phyloP scores from a whole-genome alignment of 2,797 vertebrate species.

The Phataginus tricuspis region DNA sequence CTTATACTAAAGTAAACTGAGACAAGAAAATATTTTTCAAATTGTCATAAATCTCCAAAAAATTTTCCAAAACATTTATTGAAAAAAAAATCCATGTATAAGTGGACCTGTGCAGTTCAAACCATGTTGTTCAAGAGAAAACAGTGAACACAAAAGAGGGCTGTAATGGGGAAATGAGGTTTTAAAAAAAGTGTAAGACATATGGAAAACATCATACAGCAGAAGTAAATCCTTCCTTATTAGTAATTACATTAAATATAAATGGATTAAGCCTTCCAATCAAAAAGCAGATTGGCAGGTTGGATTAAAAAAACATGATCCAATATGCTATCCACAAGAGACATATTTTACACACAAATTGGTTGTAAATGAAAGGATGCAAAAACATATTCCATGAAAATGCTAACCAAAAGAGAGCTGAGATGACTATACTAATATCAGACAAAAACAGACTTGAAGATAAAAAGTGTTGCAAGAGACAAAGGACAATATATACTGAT shows the following conservation, averaged over 20 bases:
- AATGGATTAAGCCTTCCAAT: slow-evolving; percentile 27
- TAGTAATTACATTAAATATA: slow-evolving; percentile 17
- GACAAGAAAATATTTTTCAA: too few relatives aligned
- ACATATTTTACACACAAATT: not conserved
- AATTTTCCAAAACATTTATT: too few relatives aligned
- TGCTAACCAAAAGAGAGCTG: slow-evolving; percentile 4
- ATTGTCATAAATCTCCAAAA: too few relatives aligned
- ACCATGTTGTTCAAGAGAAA: too few relatives aligned
- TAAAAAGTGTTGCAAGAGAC: slow-evolving; percentile 41
- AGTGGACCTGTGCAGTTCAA: too few relatives aligned
- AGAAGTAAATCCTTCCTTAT: slow-evolving; percentile 6
- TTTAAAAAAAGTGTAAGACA: not conserved
- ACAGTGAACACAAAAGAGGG: not conserved
- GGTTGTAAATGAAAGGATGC: not conserved
- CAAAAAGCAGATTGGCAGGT: not conserved
- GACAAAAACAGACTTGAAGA: slow-evolving; percentile 18
- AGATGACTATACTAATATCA: not conserved
- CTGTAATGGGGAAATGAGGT: not conserved
- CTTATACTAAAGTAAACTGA: too few relatives aligned
- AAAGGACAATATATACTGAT: not conserved
- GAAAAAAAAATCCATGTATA: too few relatives aligned
- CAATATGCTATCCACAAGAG: not conserved
- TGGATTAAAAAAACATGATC: not conserved
- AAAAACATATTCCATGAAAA: slow-evolving; percentile 27
- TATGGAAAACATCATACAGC: not conserved